Evolutionary conservation across 2,888 invertebrate genomes (phyloP).

Genomic region (Ectemnius continuus): DNA sequence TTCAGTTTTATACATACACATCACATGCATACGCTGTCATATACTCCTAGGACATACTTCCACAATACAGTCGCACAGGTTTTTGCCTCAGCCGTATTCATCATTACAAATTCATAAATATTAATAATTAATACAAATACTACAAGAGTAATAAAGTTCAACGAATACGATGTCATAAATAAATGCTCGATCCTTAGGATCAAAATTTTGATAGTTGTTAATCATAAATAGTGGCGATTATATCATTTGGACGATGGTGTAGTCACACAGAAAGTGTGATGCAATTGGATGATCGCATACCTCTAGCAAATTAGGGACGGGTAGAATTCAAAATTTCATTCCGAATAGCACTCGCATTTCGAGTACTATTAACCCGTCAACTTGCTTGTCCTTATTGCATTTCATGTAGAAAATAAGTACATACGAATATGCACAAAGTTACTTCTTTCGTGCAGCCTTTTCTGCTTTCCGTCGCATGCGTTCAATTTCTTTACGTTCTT

Average conservation of each 20-base stretch:
- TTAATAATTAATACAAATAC: conserved; percentile 52
- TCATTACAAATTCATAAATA: conserved; percentile 36
- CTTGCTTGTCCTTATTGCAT: conserved; percentile 37
- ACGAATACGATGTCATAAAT: conserved; percentile 53
- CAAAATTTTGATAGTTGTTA: conserved; percentile 19
- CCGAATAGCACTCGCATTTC: conserved; percentile 41
- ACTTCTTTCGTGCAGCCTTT: conserved; percentile 84
- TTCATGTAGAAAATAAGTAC: conserved; percentile 40
- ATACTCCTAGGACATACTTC: conserved; percentile 20
- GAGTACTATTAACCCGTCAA: conserved; percentile 20
- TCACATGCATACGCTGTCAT: conserved; percentile 43
- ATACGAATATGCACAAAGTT: conserved; percentile 44
- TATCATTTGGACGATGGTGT: too few species aligned
- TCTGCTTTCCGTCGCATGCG: conserved; percentile 92
- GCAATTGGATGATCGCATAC: neutral
- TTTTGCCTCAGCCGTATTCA: conserved; percentile 25
- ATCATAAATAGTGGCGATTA: conserved; percentile 31
- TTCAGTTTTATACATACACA: conserved; percentile 56
- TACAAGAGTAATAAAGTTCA: conserved; percentile 43
- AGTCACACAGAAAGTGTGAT: neutral
- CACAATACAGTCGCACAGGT: conserved; percentile 27
- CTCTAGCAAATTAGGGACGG: conserved; percentile 40
- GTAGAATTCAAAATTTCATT: conserved; percentile 40
- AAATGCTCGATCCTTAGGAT: conserved; percentile 49
- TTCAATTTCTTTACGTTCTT: conserved; percentile 90